Evolutionary conservation across 2,113 vertebrate genomes (phyloP), one percentile per base, ranked within the genome.

Genomic region (Todiramphus saurophagus): DNA sequence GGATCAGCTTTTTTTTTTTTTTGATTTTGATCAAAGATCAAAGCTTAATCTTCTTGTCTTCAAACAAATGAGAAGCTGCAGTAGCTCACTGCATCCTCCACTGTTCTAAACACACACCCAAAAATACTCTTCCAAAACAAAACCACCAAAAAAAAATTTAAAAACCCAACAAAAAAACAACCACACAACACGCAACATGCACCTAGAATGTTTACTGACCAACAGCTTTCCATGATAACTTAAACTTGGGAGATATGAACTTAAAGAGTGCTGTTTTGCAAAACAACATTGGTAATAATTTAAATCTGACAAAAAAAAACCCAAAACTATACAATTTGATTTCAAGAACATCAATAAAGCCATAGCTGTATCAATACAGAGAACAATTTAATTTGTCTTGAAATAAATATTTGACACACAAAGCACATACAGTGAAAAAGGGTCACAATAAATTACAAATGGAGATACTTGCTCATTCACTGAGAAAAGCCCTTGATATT

Each of bases 401-500:
- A 98, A 98, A 98, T 98, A 98, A 98, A 97, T 98, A 98, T 92
- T 96, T 97, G 94, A 96, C 96, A 96, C 94, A 98, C 93, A 97
- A 97, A 98, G 94, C 96, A 97, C 95, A 97, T 72, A 97, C 76
- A 97, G 79, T 96, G 96, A 96, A 96, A 98, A 96, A 94, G 89
- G 97, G 96, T 97, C 97, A 97, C 97, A 96, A 92, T 96, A 97
- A 97, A 98, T 98, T 98, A 98, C 89, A 98, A 97, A 95, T 89
- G 82, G 95, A 97, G 96, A 97, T 96, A 94, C 96, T 98, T 96
- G 95, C 96, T 98, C 95, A 41, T 93, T 98, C 97, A 96, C 96
- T 83, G 92, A 94, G 93, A 97, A 97, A 98, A 97, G 95, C 98
- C 98, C 98, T 97, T 94, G 98, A 89, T 98, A 98, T 89, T 98